These are phyloP conservation scores for Cantharis rustica DNA, from an alignment of 2,888 invertebrate species.

Conservation along the genomic window DNA sequence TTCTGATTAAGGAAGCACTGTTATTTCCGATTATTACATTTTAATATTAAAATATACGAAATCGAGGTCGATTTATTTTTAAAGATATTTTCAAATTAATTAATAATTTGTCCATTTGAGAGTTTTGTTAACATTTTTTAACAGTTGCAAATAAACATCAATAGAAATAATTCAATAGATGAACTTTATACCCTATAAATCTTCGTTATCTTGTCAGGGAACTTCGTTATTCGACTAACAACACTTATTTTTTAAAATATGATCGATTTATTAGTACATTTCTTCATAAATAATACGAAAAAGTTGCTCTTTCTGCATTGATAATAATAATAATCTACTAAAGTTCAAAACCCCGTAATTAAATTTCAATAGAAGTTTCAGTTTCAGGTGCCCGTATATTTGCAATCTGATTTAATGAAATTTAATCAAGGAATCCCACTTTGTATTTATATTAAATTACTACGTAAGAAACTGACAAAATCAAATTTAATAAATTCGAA, in stretches of 20 bases:
- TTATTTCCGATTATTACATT: neutral
- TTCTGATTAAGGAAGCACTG: neutral
- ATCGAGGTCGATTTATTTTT: neutral
- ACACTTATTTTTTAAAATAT: neutral
- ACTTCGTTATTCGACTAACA: slow-evolving; percentile 8
- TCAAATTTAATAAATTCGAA: neutral
- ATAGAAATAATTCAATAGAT: neutral
- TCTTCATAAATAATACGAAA: neutral
- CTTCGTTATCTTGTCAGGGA: slow-evolving; percentile 12
- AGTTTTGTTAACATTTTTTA: neutral
- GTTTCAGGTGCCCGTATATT: neutral
- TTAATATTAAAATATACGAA: neutral
- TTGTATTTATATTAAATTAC: neutral
- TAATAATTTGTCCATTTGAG: neutral
- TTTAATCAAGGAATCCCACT: neutral
- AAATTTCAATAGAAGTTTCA: neutral
- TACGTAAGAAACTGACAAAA: neutral
- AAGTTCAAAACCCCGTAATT: neutral
- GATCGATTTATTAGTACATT: slow-evolving; percentile 4
- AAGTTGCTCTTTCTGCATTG: neutral
- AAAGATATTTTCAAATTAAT: neutral
- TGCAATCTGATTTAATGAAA: neutral
- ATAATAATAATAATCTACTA: neutral
- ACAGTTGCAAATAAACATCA: neutral
- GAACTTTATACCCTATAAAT: slow-evolving; percentile 10